Base-by-base conservation (phyloP, 2,797 vertebrate species). In the Gymnodraco acuticeps region DNA sequence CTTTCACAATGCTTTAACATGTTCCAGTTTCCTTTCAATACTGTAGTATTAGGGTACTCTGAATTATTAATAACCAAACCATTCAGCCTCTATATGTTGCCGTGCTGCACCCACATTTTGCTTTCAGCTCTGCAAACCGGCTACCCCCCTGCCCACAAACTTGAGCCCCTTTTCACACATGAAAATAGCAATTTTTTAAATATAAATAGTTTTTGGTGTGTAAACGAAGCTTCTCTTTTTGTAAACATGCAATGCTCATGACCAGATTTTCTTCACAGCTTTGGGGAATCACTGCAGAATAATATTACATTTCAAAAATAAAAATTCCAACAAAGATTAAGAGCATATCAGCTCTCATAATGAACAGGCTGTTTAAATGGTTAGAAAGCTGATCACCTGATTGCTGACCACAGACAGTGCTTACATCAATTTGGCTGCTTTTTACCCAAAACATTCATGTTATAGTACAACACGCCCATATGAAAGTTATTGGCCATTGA, bases 91-190 rank as follows among this genome's bases (percentile, higher is more conserved):
- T 72, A 33, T 56, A 47, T 23, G 31, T 3, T 45, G 31, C 13
- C 68, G 11, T 63, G 14, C 60, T 38, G 10, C 9, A 33, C 27
- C 12, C 33, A 27, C 15, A 27, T 60, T 74, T 60, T 56, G 0
- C 15, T 20, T 67, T 8, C n/a, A 66, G 27, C 19, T 59, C 15
- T 47, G 4, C 38, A 59, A 70, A 42, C 19, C 13, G 0, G 38
- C 31, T 74, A 1, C 73, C 77, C 66, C 76, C 53, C 70, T 78
- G 66, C 56, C 80, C 87, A 87, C 90, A 87, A 64, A 66, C 65
- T 64, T 63, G 41, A 83, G 81, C 81, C 83, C 33, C 74, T 79
- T 88, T 89, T 82, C 84, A 86, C 84, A 81, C 75, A 88, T 66
- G 55, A 48, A 45, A 73, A 54, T 20, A 42, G 5, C 54, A 64